phyloP scores from a whole-genome alignment of 2,113 vertebrate genomes.

The Pavo muticus region DNA sequence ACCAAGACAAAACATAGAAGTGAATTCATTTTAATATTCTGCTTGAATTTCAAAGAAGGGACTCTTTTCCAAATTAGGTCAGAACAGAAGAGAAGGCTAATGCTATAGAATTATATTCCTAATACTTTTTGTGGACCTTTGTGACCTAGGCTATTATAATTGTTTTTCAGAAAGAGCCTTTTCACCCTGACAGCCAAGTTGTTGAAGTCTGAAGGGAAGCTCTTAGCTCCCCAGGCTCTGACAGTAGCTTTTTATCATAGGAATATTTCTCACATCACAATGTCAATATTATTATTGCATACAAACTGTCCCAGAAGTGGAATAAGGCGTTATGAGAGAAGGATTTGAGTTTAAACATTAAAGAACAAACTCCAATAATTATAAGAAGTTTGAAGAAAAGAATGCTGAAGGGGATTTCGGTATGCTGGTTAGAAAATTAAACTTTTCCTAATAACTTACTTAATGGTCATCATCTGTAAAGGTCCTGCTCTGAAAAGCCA shows the following conservation, averaged over 20 bases:
- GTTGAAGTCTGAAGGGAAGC: conserved; percentile 8
- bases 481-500: background rate
- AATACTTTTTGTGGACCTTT: background rate
- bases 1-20: background rate
- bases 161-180: background rate
- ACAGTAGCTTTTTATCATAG: background rate
- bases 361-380: background rate
- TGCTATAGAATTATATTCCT: background rate
- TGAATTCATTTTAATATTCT: background rate
- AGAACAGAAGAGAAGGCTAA: background rate
- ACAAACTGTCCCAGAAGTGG: background rate
- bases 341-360: background rate
- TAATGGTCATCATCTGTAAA: background rate
- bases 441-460: background rate
- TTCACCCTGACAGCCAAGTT: background rate
- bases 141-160: background rate
- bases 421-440: background rate
- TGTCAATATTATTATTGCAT: conserved; percentile 14
- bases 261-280: background rate
- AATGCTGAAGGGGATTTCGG: background rate
- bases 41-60: background rate
- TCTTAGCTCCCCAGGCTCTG: background rate
- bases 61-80: background rate
- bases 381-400: background rate
- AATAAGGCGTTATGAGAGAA: background rate